phyloP scores from a whole-genome alignment of 2,888 invertebrate genomes.

The Eudemis profundana region DNA sequence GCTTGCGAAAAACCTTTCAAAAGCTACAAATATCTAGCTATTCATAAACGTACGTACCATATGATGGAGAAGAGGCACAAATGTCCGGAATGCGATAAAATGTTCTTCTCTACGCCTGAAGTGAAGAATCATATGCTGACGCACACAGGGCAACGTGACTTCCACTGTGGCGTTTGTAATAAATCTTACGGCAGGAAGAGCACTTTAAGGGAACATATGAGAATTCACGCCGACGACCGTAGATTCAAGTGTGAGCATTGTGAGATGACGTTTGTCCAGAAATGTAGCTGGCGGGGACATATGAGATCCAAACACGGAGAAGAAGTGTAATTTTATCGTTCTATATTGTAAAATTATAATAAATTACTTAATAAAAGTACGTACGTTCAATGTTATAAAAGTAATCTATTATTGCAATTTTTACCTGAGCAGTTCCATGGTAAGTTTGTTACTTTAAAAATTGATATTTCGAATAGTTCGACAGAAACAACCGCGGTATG shows the following conservation, averaged over 20 bases:
- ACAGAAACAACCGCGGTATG: no score
- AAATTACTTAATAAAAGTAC: conserved; percentile 3
- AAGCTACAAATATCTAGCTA: conserved; percentile 51
- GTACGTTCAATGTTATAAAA: not conserved
- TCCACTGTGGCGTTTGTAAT: conserved; percentile 20
- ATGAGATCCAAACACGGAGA: conserved; percentile 32
- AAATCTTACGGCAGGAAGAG: conserved; percentile 30
- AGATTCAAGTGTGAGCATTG: conserved; percentile 56
- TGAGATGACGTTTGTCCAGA: conserved; percentile 42
- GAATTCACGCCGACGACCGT: conserved; percentile 59
- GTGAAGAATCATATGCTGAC: conserved; percentile 55
- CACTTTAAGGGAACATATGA: conserved; percentile 59
- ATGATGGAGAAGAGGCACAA: conserved; percentile 65
- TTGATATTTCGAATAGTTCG: no score
- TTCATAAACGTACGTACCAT: conserved; percentile 64
- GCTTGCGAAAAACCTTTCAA: conserved; percentile 59
- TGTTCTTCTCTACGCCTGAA: conserved; percentile 54
- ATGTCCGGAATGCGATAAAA: conserved; percentile 71
- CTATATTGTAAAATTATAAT: not conserved
- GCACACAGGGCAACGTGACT: conserved; percentile 21
- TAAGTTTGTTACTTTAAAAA: no score
- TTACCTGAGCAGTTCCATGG: no score
- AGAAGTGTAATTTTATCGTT: not conserved
- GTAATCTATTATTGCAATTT: no score
- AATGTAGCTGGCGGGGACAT: conserved; percentile 29